A percentile compares a stretch with the other conserved stretches of the same genome.
These are phyloP conservation scores for Arctia plantaginis DNA, from an alignment of 2,888 invertebrate genomes.

Conservation along the genomic window DNA sequence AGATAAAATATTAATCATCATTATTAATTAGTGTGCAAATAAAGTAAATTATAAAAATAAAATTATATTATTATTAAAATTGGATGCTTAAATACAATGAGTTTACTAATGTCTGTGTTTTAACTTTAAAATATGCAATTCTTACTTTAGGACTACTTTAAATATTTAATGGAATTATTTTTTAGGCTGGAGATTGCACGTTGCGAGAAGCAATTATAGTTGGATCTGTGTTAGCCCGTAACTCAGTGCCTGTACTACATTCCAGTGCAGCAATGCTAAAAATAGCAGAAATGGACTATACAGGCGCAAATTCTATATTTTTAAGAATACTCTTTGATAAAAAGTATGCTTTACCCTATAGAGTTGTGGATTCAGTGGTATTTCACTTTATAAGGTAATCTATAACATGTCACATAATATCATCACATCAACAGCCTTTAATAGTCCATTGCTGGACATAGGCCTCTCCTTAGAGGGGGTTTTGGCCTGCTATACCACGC, in stretches of 20 bases:
- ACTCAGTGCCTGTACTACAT: conserved; percentile 97
- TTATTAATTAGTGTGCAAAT: too few species aligned
- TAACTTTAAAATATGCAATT: too few species aligned
- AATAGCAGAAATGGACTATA: conserved; percentile 99
- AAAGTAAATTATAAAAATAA: too few species aligned
- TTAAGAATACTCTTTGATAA: conserved; percentile 97
- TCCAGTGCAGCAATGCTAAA: conserved; percentile 97
- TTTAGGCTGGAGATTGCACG: conserved; percentile 96
- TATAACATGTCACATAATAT: neutral
- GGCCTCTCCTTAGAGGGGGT: too few species aligned
- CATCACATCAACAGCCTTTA: too few species aligned
- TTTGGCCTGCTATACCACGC: too few species aligned
- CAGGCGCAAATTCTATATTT: conserved; percentile 98
- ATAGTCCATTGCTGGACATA: too few species aligned
- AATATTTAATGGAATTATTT: conserved; percentile 5
- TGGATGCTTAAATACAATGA: neutral
- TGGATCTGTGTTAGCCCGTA: conserved; percentile 95
- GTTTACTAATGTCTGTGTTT: neutral
- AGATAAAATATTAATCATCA: too few species aligned
- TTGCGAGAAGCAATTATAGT: conserved; percentile 98
- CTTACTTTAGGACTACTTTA: neutral
- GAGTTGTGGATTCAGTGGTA: conserved; percentile 97
- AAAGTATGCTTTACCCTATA: conserved; percentile 98
- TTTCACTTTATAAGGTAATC: conserved; percentile 95
- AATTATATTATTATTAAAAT: too few species aligned